phyloP scores from a whole-genome alignment of 2,797 vertebrate genomes.

The Pseudochromis fuscus region DNA sequence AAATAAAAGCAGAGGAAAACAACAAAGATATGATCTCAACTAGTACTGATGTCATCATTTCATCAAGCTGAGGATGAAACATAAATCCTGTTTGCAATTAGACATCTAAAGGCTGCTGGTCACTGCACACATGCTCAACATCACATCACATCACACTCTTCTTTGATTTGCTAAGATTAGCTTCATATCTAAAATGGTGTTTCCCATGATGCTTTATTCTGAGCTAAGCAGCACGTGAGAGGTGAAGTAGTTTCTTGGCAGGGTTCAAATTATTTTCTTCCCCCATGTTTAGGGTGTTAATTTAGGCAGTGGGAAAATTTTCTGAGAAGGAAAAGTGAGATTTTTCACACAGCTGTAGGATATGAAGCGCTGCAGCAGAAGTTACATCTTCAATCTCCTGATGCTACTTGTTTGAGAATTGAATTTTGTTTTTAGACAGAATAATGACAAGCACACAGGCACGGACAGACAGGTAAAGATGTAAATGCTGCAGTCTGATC shows the following conservation, averaged over 20 bases:
- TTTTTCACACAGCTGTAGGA: slow-evolving; percentile 65
- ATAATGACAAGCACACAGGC: background rate
- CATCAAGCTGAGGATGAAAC: slow-evolving; percentile 9
- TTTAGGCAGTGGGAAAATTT: slow-evolving; percentile 40
- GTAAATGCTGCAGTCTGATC: background rate
- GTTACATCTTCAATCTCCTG: slow-evolving; percentile 20
- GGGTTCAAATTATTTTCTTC: background rate
- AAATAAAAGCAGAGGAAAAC: slow-evolving; percentile 26
- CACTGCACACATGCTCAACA: background rate
- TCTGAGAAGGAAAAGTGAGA: slow-evolving; percentile 62
- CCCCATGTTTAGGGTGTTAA: slow-evolving; percentile 52
- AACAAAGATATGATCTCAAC: background rate
- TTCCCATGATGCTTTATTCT: background rate
- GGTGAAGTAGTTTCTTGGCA: background rate
- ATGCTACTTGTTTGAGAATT: slow-evolving; percentile 14
- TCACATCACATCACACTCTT: slow-evolving; percentile 11
- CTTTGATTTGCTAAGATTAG: background rate
- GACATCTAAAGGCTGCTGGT: background rate
- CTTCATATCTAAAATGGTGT: background rate
- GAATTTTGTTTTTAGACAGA: slow-evolving; percentile 5
- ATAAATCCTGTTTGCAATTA: slow-evolving; percentile 4
- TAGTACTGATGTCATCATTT: slow-evolving; percentile 13
- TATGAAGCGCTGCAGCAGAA: slow-evolving; percentile 30
- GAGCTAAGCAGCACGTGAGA: background rate
- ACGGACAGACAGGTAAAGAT: background rate